Evolutionary conservation across 2,797 vertebrate genomes (phyloP), one percentile per base, ranked within the genome.

Genomic region (Phataginus tetradactyla): DNA sequence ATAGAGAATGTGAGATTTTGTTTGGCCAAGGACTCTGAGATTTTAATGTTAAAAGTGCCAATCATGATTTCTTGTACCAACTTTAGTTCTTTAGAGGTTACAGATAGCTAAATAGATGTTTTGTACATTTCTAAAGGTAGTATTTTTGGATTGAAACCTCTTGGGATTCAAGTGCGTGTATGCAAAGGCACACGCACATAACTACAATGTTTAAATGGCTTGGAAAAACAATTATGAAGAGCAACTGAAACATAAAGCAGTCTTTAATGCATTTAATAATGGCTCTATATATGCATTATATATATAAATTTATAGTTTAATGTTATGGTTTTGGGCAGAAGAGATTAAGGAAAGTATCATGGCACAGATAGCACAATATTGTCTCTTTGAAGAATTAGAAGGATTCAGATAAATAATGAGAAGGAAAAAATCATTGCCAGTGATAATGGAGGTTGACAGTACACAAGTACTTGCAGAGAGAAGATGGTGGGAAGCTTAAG

Each of bases 141-240:
- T 13, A 53, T 86, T 80, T 45, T 95, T 85, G 4, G 14, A 90
- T 74, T 72, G 17, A 90, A 95, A 87, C 4, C 18, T 37, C 39
- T 64, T 51, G 75, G 21, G 15, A 92, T n/a, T 45, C 2, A 92
- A 93, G 45, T 11, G 45, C 11, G 10, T 45, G 45, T 45, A 11
- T 45, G 45, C 45, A 45, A 10, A 45, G 9, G 37, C 49, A 94
- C 32, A 91, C 64, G 81, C 84, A 91, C 87, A 85, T 86, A 45
- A 88, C n/a, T 77, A 34, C 18, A 84, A 32, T 71, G n/a, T 74
- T 88, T 80, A 92, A 95, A 34, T 10, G 59, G n/a, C 34, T 87
- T 72, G 11, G 45, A 81, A 61, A 91, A 91, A 13, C 21, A 78
- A n/a, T 68, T 66, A 45, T 74, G 55, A 86, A 79, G 27, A 49